phyloP scores from a whole-genome alignment of 1,140 invertebrate species.

The Drosophila malerkotliana region DNA sequence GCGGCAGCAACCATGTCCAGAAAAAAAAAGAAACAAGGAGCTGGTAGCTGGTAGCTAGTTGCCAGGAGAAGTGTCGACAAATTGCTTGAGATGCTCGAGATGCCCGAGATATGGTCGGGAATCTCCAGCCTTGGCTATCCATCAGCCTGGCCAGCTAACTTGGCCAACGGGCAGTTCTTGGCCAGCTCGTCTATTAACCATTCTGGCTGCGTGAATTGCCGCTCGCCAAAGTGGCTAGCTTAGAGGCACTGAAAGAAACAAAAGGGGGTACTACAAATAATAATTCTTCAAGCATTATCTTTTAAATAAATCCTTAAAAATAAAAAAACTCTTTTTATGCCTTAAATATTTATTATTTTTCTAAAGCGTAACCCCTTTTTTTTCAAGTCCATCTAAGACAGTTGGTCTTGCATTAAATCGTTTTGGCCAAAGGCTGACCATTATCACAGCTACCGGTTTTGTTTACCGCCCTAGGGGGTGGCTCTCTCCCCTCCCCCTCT shows the following conservation, averaged over 20 bases:
- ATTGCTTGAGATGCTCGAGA: slow-evolving; percentile 49
- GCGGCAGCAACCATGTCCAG: slow-evolving; percentile 12
- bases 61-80: slow-evolving; percentile 71
- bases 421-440: slow-evolving; percentile 59
- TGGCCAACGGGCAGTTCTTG: slow-evolving; percentile 52
- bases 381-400: slow-evolving; percentile 6
- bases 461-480: background rate
- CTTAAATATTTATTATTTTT: too few relatives aligned
- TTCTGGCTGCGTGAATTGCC: slow-evolving; percentile 4
- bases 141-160: slow-evolving; percentile 53
- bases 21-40: background rate
- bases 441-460: slow-evolving; percentile 70
- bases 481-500: background rate
- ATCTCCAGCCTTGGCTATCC: slow-evolving; percentile 28
- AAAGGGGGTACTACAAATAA: background rate
- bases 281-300: too few relatives aligned
- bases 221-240: slow-evolving; percentile 3
- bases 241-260: background rate
- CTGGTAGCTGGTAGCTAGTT: background rate
- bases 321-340: background rate
- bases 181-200: slow-evolving; percentile 19
- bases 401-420: slow-evolving; percentile 23
- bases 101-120: background rate
- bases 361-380: background rate
- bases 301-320: background rate